phyloP scores from a whole-genome alignment of 2,888 invertebrate genomes.

The Diadegma fenestrale region DNA sequence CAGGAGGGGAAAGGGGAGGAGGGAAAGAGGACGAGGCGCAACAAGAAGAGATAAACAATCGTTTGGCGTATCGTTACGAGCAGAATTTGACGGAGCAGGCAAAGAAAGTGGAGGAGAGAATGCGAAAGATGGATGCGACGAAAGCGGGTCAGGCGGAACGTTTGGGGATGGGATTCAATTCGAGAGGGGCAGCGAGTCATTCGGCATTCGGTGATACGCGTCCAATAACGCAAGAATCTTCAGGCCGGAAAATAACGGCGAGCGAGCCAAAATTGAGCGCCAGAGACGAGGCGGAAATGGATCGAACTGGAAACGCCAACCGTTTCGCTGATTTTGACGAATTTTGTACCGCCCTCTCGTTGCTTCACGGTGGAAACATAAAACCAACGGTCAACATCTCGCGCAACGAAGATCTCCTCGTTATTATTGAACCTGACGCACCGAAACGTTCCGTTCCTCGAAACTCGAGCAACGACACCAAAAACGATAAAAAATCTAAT shows the following conservation, averaged over 20 bases:
- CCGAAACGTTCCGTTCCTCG: constrained; percentile 75
- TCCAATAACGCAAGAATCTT: constrained; percentile 93
- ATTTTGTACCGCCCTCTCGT: constrained; percentile 81
- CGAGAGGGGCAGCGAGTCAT: constrained; percentile 90
- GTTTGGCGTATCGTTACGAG: constrained; percentile 88
- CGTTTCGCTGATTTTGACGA: constrained; percentile 84
- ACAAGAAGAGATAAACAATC: constrained; percentile 89
- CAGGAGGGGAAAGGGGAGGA: neutral
- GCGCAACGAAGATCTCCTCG: constrained; percentile 84
- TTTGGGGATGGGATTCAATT: constrained; percentile 95
- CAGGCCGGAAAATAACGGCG: constrained; percentile 81
- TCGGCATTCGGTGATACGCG: constrained; percentile 97
- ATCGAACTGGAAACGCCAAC: constrained; percentile 64
- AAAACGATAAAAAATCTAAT: constrained; percentile 72
- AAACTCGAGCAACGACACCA: constrained; percentile 68
- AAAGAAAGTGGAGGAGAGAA: constrained; percentile 90
- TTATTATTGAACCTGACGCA: constrained; percentile 82
- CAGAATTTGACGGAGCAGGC: constrained; percentile 90
- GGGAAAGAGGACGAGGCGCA: constrained; percentile 86
- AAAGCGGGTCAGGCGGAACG: constrained; percentile 96
- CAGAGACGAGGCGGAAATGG: constrained; percentile 76
- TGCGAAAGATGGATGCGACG: constrained; percentile 91
- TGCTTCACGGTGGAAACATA: constrained; percentile 75
- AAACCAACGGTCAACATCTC: constrained; percentile 72
- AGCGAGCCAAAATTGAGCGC: constrained; percentile 74